Evolutionary conservation across 1,140 invertebrate species (phyloP), one percentile per base, ranked within the genome.

Genomic region (Steinernema feltiae): DNA sequence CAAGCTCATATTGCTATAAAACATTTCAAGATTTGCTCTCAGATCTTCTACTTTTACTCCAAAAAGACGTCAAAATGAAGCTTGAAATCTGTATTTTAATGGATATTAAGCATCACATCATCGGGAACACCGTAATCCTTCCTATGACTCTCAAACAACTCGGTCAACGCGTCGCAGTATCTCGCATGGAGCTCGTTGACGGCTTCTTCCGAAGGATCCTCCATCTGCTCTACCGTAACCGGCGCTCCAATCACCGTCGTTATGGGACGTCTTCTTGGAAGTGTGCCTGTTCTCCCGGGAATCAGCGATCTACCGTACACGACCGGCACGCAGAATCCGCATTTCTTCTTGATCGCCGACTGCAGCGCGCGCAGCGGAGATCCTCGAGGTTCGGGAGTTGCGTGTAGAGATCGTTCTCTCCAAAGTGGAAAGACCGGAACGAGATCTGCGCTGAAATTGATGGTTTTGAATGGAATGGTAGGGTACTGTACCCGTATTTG

Each of bases 351-450:
- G 41, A 79, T 75, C 18, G 63, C 41, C 30, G 77, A 76, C 78
- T 96, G 94, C 17, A 92, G 78, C 15, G 86, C 88, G 17, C 91
- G 88, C 0, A 95, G 79, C 0, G 86, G 78, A 1, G 92, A 92
- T 29, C 92, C 91, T 69, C 91, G 88, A 0, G 92, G 91, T 86
- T 92, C 92, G 15, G 89, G 81, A 1, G 82, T 53, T 95, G 93
- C 78, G 91, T 89, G 86, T 91, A 97, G 0, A 95, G 85, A 81
- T 96, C 93, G 18, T 92, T 93, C 87, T 97, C 95, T 0, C 94
- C 94, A 87, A 97, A 97, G 0, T 92, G 92, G 83, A 94, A 91
- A n/a, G 0, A 94, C 91, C 12, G 94, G 95, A 0, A 97, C 93
- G 70, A 97, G 86, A 0, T 92, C 88, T 3, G 92, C 90, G 18